Percentiles rank a stretch among this genome's conserved stretches.
phyloP scores from a whole-genome alignment of 2,797 vertebrate genomes.

The Lagocephalus sceleratus region DNA sequence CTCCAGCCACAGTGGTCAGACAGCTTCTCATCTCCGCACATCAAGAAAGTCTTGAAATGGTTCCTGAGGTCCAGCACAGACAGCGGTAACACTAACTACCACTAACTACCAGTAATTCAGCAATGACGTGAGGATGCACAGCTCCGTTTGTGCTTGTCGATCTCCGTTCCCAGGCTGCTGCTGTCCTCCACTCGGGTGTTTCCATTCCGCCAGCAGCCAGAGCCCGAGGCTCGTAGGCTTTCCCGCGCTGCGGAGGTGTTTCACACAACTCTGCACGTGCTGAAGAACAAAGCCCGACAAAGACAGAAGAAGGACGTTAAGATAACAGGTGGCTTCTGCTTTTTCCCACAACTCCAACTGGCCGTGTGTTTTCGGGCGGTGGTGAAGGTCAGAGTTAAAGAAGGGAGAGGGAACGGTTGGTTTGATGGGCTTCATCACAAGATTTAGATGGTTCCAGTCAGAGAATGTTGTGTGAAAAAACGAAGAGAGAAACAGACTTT shows the following conservation, averaged over 20 bases:
- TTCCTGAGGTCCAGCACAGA: slow-evolving; percentile 46
- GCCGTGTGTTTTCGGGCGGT: no score
- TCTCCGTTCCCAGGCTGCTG: slow-evolving; percentile 45
- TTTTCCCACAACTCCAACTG: no score
- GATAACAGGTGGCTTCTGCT: slow-evolving; percentile 61
- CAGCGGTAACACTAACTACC: slow-evolving; percentile 66
- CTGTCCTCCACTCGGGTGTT: slow-evolving; percentile 57
- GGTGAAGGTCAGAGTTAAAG: no score
- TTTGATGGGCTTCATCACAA: no score
- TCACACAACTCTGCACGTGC: slow-evolving; percentile 71
- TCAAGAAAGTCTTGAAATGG: slow-evolving; percentile 59
- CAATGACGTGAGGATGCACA: not conserved
- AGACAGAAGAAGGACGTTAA: slow-evolving; percentile 61
- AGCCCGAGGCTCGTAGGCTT: slow-evolving; percentile 66
- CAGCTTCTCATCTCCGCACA: slow-evolving; percentile 62
- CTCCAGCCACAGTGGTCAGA: slow-evolving; percentile 45
- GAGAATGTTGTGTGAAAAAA: no score
- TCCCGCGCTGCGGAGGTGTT: slow-evolving; percentile 82
- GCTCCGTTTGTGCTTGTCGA: slow-evolving; percentile 1
- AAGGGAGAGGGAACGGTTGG: no score
- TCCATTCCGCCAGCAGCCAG: slow-evolving; percentile 68
- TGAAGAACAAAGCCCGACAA: slow-evolving; percentile 60
- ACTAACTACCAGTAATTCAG: no score
- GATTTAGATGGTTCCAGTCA: no score
- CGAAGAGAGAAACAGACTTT: no score